phyloP scores from a whole-genome alignment of 2,888 invertebrate genomes.

The Eupithecia exiguata region DNA sequence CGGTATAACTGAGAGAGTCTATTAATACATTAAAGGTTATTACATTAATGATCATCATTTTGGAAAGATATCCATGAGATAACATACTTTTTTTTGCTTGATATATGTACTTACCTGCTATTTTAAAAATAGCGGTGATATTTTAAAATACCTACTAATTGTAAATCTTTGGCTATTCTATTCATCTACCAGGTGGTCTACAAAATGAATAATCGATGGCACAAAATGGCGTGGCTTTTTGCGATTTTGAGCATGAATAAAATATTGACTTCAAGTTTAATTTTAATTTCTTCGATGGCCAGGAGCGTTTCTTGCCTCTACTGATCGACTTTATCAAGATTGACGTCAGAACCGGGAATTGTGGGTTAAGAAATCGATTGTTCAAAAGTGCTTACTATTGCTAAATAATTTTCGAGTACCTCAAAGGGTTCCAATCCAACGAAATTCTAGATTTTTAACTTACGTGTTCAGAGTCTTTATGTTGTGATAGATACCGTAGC shows the following conservation, averaged over 20 bases:
- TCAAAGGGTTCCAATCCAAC: slow-evolving; percentile 23
- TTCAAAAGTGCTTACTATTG: slow-evolving; percentile 28
- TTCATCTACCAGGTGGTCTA: background rate
- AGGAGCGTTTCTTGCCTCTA: slow-evolving; percentile 19
- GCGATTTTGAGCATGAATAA: slow-evolving; percentile 46
- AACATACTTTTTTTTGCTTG: too few relatives aligned
- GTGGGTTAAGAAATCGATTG: slow-evolving; percentile 27
- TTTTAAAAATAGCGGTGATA: too few relatives aligned
- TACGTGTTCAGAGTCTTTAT: too few relatives aligned
- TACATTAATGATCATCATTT: too few relatives aligned
- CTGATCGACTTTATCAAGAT: slow-evolving; percentile 33
- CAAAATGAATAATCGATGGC: background rate
- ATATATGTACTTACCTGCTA: too few relatives aligned
- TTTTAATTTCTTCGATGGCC: slow-evolving; percentile 39
- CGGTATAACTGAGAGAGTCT: too few relatives aligned
- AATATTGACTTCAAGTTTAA: slow-evolving; percentile 42
- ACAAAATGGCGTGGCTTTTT: slow-evolving; percentile 31
- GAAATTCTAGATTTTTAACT: background rate
- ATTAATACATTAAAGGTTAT: too few relatives aligned
- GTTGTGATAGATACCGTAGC: too few relatives aligned
- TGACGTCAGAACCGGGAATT: slow-evolving; percentile 27
- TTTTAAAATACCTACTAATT: too few relatives aligned
- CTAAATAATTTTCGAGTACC: slow-evolving; percentile 36
- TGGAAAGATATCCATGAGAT: too few relatives aligned
- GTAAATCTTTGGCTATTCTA: background rate